Conservation (phyloP, 92 coral and sea anemone species). For the Umimayanthus chanpuru region DNA sequence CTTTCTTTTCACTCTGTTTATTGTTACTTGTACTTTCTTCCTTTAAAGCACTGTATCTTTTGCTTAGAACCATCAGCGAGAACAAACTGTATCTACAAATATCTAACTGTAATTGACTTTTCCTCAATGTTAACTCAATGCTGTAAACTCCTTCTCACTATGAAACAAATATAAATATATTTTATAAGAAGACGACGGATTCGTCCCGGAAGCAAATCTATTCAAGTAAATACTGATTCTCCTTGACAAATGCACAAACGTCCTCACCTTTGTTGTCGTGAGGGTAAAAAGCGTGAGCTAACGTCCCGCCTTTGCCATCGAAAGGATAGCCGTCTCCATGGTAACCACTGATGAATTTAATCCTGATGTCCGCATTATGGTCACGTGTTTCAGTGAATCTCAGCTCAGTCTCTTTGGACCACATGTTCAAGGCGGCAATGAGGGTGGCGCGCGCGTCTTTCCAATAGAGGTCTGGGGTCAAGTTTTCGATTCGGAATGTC, state of each 20-base stretch:
- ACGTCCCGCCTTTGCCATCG: conserved; percentile 67
- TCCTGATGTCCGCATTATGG: conserved; percentile 42
- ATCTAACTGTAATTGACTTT: no score
- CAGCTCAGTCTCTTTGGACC: conserved; percentile 56
- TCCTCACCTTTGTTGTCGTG: conserved; percentile 55
- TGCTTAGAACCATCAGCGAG: no score
- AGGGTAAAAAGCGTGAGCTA: conserved; percentile 69
- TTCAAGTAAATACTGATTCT: background rate
- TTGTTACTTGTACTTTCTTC: no score
- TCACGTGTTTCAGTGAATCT: conserved; percentile 51
- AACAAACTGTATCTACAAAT: no score
- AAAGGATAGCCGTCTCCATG: conserved; percentile 60
- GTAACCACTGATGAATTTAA: conserved; percentile 50
- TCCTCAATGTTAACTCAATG: no score
- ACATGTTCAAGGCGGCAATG: conserved; percentile 61
- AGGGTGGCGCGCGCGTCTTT: conserved; percentile 56
- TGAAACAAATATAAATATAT: no score
- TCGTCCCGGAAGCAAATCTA: no score
- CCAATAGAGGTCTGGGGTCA: conserved; percentile 53
- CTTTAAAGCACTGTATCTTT: no score
- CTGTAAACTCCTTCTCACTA: no score
- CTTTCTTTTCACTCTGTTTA: no score
- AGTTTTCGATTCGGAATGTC: conserved; percentile 69
- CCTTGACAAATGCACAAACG: background rate
- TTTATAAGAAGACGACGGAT: no score